Evolutionary conservation across 2,888 invertebrate species (phyloP).

Genomic region (Cerastis leucographa): DNA sequence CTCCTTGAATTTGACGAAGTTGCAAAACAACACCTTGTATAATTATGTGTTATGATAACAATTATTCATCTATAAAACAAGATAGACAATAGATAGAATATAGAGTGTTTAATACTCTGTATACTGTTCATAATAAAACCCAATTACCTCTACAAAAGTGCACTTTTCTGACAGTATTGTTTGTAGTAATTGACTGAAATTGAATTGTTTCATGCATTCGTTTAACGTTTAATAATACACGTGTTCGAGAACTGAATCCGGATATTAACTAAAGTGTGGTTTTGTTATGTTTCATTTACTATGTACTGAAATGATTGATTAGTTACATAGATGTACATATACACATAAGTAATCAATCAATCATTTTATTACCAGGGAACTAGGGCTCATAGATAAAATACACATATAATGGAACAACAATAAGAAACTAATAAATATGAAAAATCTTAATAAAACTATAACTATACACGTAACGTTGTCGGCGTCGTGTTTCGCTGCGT

Average conservation of each 20-base stretch:
- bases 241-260: background rate
- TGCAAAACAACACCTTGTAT: no score
- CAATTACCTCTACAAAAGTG: background rate
- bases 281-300: slow-evolving; percentile 13
- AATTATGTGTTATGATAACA: background rate
- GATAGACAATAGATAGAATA: background rate
- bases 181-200: background rate
- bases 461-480: no score
- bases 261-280: background rate
- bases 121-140: background rate
- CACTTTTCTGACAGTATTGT: background rate
- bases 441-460: no score
- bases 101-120: background rate
- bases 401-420: no score
- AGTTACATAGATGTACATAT: no score
- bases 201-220: slow-evolving; percentile 24
- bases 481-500: no score
- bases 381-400: no score
- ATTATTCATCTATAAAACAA: background rate
- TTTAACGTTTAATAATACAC: slow-evolving; percentile 15
- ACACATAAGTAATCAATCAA: no score
- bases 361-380: no score
- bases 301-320: background rate
- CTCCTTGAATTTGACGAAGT: no score
- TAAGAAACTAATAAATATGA: no score